Conservation (phyloP, 2,113 vertebrate species). For the Lipotes vexillifer region DNA sequence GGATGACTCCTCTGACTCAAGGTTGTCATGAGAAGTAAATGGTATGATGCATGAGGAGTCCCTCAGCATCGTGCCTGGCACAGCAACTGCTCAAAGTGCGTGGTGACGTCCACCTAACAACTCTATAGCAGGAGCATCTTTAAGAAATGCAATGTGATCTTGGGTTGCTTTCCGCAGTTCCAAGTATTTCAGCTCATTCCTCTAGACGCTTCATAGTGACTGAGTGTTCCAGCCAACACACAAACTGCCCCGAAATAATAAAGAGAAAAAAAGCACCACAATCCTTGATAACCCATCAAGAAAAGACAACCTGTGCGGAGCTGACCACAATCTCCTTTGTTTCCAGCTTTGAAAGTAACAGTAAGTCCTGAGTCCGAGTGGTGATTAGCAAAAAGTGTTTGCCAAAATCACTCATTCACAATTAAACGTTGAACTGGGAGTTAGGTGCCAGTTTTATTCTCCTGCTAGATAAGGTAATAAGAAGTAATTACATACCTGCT, state of each 20-base stretch:
- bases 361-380: neutral
- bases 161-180: neutral
- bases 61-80: neutral
- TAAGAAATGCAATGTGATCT: neutral
- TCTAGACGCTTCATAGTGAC: neutral
- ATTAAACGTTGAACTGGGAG: neutral
- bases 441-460: neutral
- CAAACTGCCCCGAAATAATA: neutral
- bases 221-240: neutral
- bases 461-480: neutral
- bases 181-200: neutral
- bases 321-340: neutral
- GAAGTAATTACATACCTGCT: neutral
- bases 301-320: neutral
- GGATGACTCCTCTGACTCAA: neutral
- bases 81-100: rapidly evolving
- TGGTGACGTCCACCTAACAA: rapidly evolving
- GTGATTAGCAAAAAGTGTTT: neutral
- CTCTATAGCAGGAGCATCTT: neutral
- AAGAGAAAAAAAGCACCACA: neutral
- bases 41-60: neutral
- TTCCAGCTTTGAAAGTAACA: neutral
- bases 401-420: neutral
- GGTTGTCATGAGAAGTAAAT: neutral
- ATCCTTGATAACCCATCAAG: neutral